A percentile compares a stretch with the other conserved stretches of the same genome.
phyloP scores from a whole-genome alignment of 2,797 vertebrate species.

The Gymnothorax reevesii region DNA sequence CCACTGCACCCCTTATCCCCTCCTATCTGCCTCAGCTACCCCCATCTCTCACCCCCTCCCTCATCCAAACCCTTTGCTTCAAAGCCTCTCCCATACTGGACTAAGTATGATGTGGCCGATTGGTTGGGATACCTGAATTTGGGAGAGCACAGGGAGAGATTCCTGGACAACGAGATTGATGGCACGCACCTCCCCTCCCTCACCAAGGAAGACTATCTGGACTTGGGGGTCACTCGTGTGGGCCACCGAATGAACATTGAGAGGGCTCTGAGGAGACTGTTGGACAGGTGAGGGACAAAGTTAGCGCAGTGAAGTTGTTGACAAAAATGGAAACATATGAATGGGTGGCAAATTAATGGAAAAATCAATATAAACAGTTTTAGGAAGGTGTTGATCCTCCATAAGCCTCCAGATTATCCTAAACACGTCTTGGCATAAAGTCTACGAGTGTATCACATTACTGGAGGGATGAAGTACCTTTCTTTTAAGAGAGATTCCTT shows the following conservation, averaged over 20 bases:
- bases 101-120: conserved; percentile 94
- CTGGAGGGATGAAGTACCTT: no score
- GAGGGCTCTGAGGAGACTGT: conserved; percentile 89
- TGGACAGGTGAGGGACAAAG: conserved; percentile 83
- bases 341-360: no score
- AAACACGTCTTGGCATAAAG: no score
- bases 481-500: no score
- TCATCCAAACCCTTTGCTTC: conserved; percentile 88
- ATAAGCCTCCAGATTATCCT: no score
- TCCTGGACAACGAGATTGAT: conserved; percentile 96
- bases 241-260: conserved; percentile 98
- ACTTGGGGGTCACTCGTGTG: conserved; percentile 91
- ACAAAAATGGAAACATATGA: no score
- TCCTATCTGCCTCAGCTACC: conserved; percentile 63
- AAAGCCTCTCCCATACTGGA: conserved; percentile 93
- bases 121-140: conserved; percentile 91
- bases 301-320: conserved; percentile 43
- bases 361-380: no score
- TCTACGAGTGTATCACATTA: no score
- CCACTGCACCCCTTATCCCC: conserved; percentile 73
- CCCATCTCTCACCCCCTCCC: conserved; percentile 70
- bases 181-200: conserved; percentile 91
- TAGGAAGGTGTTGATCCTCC: no score
- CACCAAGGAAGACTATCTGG: conserved; percentile 95
- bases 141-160: conserved; percentile 87